Conservation (phyloP, 2,797 vertebrate species). For the Myoxocephalus aenaeus region DNA sequence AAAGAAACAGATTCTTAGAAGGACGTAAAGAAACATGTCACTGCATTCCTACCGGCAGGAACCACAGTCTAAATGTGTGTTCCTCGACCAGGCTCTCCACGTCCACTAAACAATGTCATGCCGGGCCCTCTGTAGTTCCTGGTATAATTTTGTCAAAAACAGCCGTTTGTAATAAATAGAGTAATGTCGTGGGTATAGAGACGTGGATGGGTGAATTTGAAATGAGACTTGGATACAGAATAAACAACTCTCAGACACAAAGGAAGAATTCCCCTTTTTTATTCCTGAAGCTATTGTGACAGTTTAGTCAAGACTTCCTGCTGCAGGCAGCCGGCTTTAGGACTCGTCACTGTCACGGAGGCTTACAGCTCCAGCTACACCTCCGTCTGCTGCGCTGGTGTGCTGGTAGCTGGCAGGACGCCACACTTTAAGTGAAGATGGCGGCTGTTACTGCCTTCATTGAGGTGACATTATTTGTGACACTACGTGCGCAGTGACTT, state of each 20-base stretch:
- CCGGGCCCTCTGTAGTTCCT: not conserved
- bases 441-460: constrained; percentile 17
- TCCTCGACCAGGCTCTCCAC: not conserved
- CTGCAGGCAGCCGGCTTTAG: constrained; percentile 15
- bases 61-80: not conserved
- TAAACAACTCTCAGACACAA: constrained; percentile 20
- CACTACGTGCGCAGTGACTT: constrained; percentile 18
- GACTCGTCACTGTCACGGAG: constrained; percentile 44
- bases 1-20: constrained; percentile 12
- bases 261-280: not conserved
- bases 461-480: constrained; percentile 33
- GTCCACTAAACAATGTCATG: not conserved
- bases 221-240: constrained; percentile 7
- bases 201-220: constrained; percentile 9
- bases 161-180: not conserved
- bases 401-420: constrained; percentile 51
- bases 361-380: constrained; percentile 45
- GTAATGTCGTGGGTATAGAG: not conserved
- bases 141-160: not conserved
- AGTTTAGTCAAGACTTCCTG: constrained; percentile 7
- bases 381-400: constrained; percentile 30
- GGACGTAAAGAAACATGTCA: not conserved
- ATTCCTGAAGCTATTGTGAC: constrained; percentile 21
- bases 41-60: not conserved
- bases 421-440: constrained; percentile 48